Evolutionary conservation across 64 coral and sea anemone genomes (phyloP).

Genomic region (Anthopleura sola): DNA sequence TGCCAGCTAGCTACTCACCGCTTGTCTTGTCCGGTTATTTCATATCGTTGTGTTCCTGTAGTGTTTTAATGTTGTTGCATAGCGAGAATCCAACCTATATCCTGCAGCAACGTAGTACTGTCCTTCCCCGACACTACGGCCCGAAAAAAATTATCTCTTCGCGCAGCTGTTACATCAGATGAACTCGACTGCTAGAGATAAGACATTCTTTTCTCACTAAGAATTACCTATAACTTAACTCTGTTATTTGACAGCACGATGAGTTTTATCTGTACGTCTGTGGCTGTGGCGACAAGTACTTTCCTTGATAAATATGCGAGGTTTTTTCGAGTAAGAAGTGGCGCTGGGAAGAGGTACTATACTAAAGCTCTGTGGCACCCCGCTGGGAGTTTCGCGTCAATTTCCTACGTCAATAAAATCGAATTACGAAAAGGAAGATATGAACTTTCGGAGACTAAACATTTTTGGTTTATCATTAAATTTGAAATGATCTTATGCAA

Average conservation of each 20-base stretch:
- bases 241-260: background rate
- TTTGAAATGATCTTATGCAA: constrained; percentile 3
- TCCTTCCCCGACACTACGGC: background rate
- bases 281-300: background rate
- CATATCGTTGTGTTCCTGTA: background rate
- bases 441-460: background rate
- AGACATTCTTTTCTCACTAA: background rate
- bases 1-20: background rate
- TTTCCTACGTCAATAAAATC: constrained; percentile 2
- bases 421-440: constrained; percentile 2
- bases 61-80: background rate
- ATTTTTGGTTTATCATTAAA: background rate
- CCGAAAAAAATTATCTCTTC: background rate
- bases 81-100: background rate
- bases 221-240: background rate
- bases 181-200: background rate
- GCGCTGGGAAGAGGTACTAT: constrained; percentile 4
- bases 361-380: background rate
- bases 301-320: background rate
- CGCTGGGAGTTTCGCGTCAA: background rate
- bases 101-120: background rate
- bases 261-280: background rate
- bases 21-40: background rate
- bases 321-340: background rate
- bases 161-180: background rate